Conservation (phyloP, 2,113 vertebrate genomes). For the Morone chrysops region DNA sequence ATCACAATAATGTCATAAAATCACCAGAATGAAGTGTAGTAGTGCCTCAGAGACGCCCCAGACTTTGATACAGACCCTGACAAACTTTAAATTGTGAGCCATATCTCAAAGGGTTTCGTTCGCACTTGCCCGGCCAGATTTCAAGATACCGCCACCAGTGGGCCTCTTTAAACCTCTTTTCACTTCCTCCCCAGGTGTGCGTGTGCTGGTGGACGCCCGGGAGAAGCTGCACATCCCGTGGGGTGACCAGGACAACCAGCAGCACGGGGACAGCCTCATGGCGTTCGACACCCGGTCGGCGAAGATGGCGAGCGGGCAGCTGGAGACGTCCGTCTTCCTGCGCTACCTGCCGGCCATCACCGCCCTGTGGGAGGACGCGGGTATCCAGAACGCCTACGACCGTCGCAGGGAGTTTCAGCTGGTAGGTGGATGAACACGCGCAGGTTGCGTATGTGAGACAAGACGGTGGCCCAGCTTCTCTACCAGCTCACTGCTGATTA, state of each 20-base stretch:
- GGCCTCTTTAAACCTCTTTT: neutral
- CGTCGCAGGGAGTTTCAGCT: slow-evolving; percentile 96
- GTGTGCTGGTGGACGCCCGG: slow-evolving; percentile 95
- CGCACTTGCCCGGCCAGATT: neutral
- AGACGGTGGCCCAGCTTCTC: slow-evolving; percentile 7
- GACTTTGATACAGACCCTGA: no score
- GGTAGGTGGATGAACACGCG: slow-evolving; percentile 84
- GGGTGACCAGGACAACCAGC: slow-evolving; percentile 91
- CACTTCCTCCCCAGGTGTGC: slow-evolving; percentile 84
- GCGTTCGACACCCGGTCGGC: slow-evolving; percentile 92
- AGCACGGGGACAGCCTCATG: slow-evolving; percentile 91
- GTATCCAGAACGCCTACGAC: slow-evolving; percentile 96
- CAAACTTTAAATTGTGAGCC: no score
- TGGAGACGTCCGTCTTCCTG: slow-evolving; percentile 89
- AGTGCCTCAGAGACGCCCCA: no score
- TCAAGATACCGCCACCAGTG: neutral
- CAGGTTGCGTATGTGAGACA: neutral
- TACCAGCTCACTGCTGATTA: neutral
- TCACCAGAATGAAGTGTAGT: no score
- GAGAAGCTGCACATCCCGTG: slow-evolving; percentile 98
- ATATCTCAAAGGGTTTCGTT: no score
- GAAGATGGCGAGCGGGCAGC: slow-evolving; percentile 88
- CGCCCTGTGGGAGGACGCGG: slow-evolving; percentile 91
- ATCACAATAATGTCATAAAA: no score
- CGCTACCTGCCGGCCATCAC: slow-evolving; percentile 89